Evolutionary conservation across 2,797 vertebrate species (phyloP).

Genomic region (Botia almorhae): DNA sequence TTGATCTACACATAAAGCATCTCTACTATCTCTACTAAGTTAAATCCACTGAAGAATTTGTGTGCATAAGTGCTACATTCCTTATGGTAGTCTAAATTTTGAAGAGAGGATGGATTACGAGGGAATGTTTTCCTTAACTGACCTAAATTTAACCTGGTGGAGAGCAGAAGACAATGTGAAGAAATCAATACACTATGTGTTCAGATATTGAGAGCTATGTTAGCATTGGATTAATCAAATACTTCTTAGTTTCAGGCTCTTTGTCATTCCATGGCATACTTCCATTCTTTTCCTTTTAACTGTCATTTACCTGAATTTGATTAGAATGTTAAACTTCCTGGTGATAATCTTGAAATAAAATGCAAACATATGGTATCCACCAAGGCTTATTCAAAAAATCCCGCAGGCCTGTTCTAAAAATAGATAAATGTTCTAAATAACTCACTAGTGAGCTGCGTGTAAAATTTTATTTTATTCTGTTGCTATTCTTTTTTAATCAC

Average conservation of each 20-base stretch:
- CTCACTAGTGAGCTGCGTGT: too few relatives aligned
- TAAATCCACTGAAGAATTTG: constrained; percentile 36
- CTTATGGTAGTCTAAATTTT: constrained; percentile 6
- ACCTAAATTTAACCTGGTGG: constrained; percentile 1
- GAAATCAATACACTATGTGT: constrained; percentile 31
- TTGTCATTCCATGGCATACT: constrained; percentile 44
- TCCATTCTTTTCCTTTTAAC: constrained; percentile 48
- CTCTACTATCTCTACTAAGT: constrained; percentile 17
- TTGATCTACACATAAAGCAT: constrained; percentile 35
- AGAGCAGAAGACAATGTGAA: constrained; percentile 9
- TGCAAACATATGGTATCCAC: constrained; percentile 47
- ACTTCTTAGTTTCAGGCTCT: constrained; percentile 41
- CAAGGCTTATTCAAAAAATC: constrained; percentile 44
- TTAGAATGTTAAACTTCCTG: constrained; percentile 47
- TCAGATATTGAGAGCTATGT: constrained; percentile 42
- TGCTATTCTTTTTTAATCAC: too few relatives aligned
- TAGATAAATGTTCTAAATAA: too few relatives aligned
- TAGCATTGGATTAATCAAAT: constrained; percentile 35
- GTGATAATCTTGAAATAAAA: constrained; percentile 43
- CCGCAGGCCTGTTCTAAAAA: too few relatives aligned
- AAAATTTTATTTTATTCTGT: too few relatives aligned
- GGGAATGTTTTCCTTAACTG: constrained; percentile 15
- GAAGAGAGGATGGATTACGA: constrained; percentile 24
- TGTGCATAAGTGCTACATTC: constrained; percentile 37
- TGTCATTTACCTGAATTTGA: constrained; percentile 51